phyloP scores from a whole-genome alignment of 2,113 vertebrate species.

The Labrus mixtus region DNA sequence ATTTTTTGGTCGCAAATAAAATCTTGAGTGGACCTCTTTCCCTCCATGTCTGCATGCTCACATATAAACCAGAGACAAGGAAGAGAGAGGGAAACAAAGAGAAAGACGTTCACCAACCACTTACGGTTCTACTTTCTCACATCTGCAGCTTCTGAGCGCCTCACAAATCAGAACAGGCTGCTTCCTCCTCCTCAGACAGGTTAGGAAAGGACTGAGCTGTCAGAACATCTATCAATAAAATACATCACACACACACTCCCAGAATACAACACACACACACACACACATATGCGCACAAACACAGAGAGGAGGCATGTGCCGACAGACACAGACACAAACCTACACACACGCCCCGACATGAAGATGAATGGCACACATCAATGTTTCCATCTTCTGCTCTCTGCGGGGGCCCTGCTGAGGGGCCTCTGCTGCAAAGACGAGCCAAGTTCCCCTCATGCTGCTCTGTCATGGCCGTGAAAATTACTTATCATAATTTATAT shows the following conservation, averaged over 20 bases:
- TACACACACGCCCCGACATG: constrained; percentile 47
- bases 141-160: constrained; percentile 52
- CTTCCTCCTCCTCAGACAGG: constrained; percentile 58
- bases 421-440: constrained; percentile 43
- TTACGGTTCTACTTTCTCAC: constrained; percentile 48
- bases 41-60: constrained; percentile 16
- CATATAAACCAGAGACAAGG: constrained; percentile 11
- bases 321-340: constrained; percentile 10
- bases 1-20: constrained; percentile 18
- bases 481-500: constrained; percentile 57
- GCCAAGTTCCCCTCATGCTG: constrained; percentile 50
- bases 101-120: constrained; percentile 29
- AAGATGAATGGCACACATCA: constrained; percentile 66
- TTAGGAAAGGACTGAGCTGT: constrained; percentile 53
- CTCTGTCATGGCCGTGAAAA: constrained; percentile 50
- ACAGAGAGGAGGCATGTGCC: background rate
- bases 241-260: constrained; percentile 9
- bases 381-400: constrained; percentile 58
- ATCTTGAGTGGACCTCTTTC: too few species aligned
- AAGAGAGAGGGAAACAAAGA: constrained; percentile 1
- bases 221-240: constrained; percentile 71
- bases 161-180: constrained; percentile 56
- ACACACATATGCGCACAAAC: background rate
- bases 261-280: background rate
- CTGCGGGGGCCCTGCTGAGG: constrained; percentile 20